A percentile compares a stretch with the other conserved stretches of the same genome.
These are phyloP conservation scores for Spodoptera litura DNA, from an alignment of 1,140 invertebrate species.

Conservation along the genomic window DNA sequence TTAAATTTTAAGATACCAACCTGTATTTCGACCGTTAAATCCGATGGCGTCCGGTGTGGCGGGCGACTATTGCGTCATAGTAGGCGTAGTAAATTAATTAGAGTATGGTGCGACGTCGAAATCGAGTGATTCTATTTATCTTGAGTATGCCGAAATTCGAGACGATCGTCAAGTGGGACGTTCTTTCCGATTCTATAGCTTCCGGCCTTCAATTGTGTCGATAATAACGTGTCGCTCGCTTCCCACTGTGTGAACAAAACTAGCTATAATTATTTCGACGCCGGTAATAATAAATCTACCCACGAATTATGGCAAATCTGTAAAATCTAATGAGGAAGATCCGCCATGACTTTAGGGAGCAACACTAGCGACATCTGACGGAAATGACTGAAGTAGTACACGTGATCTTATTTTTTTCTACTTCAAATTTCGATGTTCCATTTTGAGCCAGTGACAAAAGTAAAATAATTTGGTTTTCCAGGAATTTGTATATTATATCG, in stretches of 20 bases:
- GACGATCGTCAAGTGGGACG: slow-evolving; percentile 67
- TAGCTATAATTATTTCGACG: slow-evolving; percentile 74
- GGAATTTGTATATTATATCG: no score
- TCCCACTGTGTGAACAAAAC: slow-evolving; percentile 67
- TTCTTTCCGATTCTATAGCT: slow-evolving; percentile 61
- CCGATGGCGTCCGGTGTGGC: slow-evolving; percentile 64
- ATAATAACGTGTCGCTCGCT: slow-evolving; percentile 67
- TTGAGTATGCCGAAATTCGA: slow-evolving; percentile 74
- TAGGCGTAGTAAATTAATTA: slow-evolving; percentile 72
- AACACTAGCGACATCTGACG: slow-evolving; percentile 80
- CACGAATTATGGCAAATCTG: slow-evolving; percentile 76
- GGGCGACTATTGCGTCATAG: slow-evolving; percentile 75
- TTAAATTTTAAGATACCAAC: slow-evolving; percentile 64
- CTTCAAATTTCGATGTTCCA: slow-evolving; percentile 74
- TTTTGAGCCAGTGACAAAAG: slow-evolving; percentile 65
- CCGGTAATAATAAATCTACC: slow-evolving; percentile 81
- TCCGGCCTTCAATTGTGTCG: slow-evolving; percentile 49
- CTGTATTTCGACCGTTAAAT: slow-evolving; percentile 64
- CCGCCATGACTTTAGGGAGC: slow-evolving; percentile 81
- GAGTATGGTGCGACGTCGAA: slow-evolving; percentile 68
- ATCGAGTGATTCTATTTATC: slow-evolving; percentile 68
- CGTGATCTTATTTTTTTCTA: slow-evolving; percentile 79
- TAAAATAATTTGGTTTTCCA: background rate
- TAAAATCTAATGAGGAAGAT: slow-evolving; percentile 78
- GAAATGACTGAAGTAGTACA: slow-evolving; percentile 64